phyloP scores from a whole-genome alignment of 2,113 vertebrate species.

The Steatornis caripensis region DNA sequence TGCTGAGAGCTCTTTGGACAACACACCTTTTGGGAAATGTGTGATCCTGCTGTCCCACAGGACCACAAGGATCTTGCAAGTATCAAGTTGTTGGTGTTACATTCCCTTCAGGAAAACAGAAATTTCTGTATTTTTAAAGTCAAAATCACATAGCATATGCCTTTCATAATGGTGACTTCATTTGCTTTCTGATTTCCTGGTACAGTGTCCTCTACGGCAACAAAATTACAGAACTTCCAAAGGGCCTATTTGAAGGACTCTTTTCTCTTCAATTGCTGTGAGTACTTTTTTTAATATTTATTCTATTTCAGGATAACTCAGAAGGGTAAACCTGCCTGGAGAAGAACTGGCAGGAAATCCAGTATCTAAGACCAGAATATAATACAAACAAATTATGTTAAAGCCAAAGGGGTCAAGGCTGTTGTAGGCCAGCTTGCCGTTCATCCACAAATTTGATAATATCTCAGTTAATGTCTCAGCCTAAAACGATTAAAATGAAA shows the following conservation, averaged over 20 bases:
- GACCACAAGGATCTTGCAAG: background rate
- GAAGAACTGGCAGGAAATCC: background rate
- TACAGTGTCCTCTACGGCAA: constrained; percentile 95
- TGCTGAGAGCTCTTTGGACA: background rate
- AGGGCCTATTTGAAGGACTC: constrained; percentile 93
- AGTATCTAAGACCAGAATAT: background rate
- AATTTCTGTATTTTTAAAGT: background rate
- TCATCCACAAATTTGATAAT: background rate
- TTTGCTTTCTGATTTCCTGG: constrained; percentile 4
- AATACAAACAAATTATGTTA: background rate
- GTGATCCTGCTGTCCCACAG: background rate
- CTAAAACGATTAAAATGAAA: background rate
- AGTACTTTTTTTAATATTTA: constrained; percentile 73
- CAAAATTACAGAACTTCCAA: constrained; percentile 98
- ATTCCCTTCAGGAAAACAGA: background rate
- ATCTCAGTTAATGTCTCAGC: background rate
- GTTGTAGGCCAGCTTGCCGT: background rate
- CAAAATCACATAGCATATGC: background rate
- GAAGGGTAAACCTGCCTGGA: background rate
- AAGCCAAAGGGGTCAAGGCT: background rate
- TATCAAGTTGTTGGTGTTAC: background rate
- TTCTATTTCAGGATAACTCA: background rate
- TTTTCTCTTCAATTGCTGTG: constrained; percentile 95
- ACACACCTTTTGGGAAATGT: background rate
- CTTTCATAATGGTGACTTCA: background rate